Base-by-base conservation (phyloP, 2,888 invertebrate genomes). In the Synergus gifuensis region DNA sequence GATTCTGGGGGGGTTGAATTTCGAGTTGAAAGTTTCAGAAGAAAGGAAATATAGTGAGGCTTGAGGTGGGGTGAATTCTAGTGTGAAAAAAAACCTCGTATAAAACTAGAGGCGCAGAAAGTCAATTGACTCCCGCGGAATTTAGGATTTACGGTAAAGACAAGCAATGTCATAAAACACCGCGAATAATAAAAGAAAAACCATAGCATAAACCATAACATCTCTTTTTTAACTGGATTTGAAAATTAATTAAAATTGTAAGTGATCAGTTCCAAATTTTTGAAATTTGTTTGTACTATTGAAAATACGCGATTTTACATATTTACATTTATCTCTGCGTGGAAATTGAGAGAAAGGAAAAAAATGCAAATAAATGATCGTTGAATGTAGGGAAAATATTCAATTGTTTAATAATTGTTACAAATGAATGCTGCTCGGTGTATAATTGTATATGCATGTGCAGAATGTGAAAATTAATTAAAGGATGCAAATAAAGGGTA, bases 141-240 rank as follows among this genome's bases (percentile, higher is more conserved):
- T 88, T 84, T 82, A 81, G 86, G 86, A 87, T 88, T 87, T 87
- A 88, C 88, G 83, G 83, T 86, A 85, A 87, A 87, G 85, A 85
- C 87, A 85, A 88, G 85, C 83, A 85, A 78, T 82, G 78, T 84
- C 84, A 83, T 85, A 88, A 87, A 87, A 83, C 73, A 77, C 77
- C 69, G 76, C 78, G 76, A 81, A 84, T 86, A 87, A 83, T 86
- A 86, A 86, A 88, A 84, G 84, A 83, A 22, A 60, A 60, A 60
- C 11, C 22, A 0, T 60, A 22, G 8, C 12, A 46, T 12, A 46
- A 46, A 1, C 1, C 12, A 12, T 46, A 8, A 60, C 22, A 9
- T 16, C 7, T n/a, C n/a, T 8, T n/a, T n/a, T n/a, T 54, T n/a
- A n/a, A n/a, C 14, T 54, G 54, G 54, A n/a, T 28, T 28, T 28